Percentiles rank a stretch among this genome's conserved stretches.
phyloP scores from a whole-genome alignment of 2,797 vertebrate species.

The Austrolebias charrua region DNA sequence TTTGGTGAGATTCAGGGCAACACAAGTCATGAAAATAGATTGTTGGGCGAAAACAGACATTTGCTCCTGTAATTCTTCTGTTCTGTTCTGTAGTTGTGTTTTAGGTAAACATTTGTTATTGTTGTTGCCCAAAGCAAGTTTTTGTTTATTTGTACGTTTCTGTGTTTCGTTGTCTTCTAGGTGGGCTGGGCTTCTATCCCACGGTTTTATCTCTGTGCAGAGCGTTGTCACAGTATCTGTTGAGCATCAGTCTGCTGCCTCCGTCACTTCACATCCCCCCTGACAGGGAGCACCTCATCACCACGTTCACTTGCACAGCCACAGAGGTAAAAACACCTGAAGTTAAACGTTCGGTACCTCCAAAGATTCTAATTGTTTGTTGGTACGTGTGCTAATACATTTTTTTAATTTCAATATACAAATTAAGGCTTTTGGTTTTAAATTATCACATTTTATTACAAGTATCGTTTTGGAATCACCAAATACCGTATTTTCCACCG shows the following conservation, averaged over 20 bases:
- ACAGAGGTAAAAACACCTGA: constrained; percentile 82
- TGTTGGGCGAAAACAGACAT: background rate
- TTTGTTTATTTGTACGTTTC: background rate
- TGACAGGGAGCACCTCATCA: constrained; percentile 87
- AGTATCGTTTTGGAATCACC: too few relatives aligned
- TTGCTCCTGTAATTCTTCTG: background rate
- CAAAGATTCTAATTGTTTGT: too few relatives aligned
- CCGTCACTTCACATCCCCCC: constrained; percentile 82
- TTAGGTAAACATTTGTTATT: too few relatives aligned
- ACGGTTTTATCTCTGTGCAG: constrained; percentile 86
- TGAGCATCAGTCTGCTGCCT: constrained; percentile 87
- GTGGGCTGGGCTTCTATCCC: constrained; percentile 81
- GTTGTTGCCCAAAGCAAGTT: too few relatives aligned
- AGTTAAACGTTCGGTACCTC: background rate
- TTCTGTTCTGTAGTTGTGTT: background rate
- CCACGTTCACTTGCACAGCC: constrained; percentile 87
- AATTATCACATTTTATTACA: too few relatives aligned
- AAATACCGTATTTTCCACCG: too few relatives aligned
- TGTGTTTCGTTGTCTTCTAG: constrained; percentile 63
- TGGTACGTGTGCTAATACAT: too few relatives aligned
- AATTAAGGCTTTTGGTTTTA: background rate
- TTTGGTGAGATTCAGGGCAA: constrained; percentile 81
- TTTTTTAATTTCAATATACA: background rate
- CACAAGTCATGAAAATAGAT: too few relatives aligned
- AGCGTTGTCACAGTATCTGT: constrained; percentile 91